Percentiles rank a stretch among this genome's conserved stretches.
These are phyloP conservation scores for Benitochromis conjunctus DNA, from an alignment of 2,113 vertebrate genomes.

Conservation along the genomic window DNA sequence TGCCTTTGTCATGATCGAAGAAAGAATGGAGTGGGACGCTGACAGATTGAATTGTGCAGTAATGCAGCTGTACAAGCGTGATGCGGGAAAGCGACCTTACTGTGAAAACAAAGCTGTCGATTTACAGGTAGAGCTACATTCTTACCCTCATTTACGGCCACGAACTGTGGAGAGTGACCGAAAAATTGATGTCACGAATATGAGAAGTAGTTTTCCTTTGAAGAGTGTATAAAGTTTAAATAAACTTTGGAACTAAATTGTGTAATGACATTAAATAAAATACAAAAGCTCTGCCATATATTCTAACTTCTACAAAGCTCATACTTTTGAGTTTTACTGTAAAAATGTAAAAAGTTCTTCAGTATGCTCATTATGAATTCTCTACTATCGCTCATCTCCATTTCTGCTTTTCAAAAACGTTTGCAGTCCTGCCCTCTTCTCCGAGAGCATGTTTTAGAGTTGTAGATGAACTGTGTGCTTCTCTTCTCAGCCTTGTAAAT, in stretches of 20 bases:
- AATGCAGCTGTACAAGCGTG: neutral
- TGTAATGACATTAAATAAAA: neutral
- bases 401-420: neutral
- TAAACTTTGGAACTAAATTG: neutral
- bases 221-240: neutral
- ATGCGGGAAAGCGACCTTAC: neutral
- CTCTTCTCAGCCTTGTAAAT: constrained; percentile 56
- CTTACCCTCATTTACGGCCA: neutral
- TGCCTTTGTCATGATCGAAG: neutral
- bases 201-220: neutral
- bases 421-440: neutral
- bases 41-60: neutral
- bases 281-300: neutral
- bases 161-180: neutral
- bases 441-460: neutral
- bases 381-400: neutral
- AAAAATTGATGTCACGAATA: neutral
- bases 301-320: neutral
- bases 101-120: neutral
- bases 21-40: neutral
- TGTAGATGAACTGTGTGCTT: constrained; percentile 29
- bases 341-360: neutral
- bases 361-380: neutral
- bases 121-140: neutral
- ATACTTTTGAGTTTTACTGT: neutral